Conservation (phyloP, 37 sponge, comb jelly and placozoan genomes). For the Bolinopsis microptera region DNA sequence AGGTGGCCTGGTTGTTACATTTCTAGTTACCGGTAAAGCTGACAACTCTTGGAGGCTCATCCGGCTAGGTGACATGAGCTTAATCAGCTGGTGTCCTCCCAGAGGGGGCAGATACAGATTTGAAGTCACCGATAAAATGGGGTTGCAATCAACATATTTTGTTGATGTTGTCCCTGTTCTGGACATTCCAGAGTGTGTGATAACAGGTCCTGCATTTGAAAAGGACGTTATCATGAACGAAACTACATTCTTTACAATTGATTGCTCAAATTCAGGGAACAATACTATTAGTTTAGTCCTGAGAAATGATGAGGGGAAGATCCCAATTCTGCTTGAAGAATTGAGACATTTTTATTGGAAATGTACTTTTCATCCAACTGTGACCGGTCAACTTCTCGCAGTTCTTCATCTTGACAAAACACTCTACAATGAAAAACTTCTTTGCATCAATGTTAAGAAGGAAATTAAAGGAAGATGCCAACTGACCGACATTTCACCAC, state of each 20-base stretch:
- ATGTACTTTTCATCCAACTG: neutral
- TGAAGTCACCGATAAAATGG: neutral
- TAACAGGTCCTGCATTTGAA: slow-evolving; percentile 20
- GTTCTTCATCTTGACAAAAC: neutral
- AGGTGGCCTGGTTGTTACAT: neutral
- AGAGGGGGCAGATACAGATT: neutral
- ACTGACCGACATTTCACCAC: neutral
- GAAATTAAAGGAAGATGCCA: neutral
- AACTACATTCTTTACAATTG: neutral
- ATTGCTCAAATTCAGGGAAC: neutral
- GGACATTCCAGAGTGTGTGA: neutral
- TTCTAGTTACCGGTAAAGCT: neutral
- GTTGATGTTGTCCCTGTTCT: slow-evolving; percentile 13
- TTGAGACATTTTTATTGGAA: neutral
- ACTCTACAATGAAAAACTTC: slow-evolving; percentile 3
- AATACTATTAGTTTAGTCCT: neutral
- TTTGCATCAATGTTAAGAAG: neutral
- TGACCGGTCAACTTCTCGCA: neutral
- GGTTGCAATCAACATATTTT: neutral
- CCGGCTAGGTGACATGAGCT: neutral
- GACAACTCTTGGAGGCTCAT: slow-evolving; percentile 3
- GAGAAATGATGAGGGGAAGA: neutral
- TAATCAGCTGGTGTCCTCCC: neutral
- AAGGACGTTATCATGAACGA: neutral
- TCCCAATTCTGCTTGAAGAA: slow-evolving; percentile 1